phyloP scores from a whole-genome alignment of 37 sponge, comb jelly and placozoan species.

The Ianthella basta region DNA sequence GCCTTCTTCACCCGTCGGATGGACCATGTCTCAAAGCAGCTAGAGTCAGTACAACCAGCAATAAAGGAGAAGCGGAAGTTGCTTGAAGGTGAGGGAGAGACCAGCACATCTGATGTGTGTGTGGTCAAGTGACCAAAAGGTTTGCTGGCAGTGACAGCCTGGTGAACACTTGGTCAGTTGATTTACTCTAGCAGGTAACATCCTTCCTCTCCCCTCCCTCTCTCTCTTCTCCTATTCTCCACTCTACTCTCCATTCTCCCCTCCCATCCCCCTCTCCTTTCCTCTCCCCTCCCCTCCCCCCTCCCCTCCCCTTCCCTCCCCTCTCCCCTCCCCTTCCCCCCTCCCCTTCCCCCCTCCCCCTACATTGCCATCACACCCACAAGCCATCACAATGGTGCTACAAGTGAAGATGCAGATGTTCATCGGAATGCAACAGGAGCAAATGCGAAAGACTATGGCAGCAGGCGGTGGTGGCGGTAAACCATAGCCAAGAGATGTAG shows the following conservation, averaged over 20 bases:
- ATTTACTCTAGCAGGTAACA: no score
- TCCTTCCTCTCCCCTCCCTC: no score
- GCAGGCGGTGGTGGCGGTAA: no score
- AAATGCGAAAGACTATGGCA: neutral
- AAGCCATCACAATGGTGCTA: conserved; percentile 1
- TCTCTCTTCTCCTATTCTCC: neutral
- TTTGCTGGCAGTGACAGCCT: no score
- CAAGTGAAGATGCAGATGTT: conserved; percentile 21
- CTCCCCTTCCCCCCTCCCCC: neutral
- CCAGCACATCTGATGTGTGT: no score
- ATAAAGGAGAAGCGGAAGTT: conserved; percentile 81
- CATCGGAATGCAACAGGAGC: neutral
- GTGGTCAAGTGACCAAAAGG: neutral
- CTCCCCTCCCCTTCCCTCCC: no score
- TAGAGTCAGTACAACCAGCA: conserved; percentile 80
- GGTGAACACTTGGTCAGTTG: no score
- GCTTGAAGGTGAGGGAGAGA: conserved; percentile 76
- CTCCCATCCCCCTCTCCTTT: neutral
- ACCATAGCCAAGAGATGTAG: no score
- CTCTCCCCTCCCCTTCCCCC: neutral
- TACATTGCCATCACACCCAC: no score
- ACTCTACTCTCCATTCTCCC: no score
- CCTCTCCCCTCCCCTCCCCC: neutral
- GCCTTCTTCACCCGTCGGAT: conserved; percentile 82
- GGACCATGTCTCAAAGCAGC: conserved; percentile 83